A percentile compares a stretch with the other conserved stretches of the same genome.
Conservation (phyloP, 2,113 vertebrate species). For the Sardina pilchardus region DNA sequence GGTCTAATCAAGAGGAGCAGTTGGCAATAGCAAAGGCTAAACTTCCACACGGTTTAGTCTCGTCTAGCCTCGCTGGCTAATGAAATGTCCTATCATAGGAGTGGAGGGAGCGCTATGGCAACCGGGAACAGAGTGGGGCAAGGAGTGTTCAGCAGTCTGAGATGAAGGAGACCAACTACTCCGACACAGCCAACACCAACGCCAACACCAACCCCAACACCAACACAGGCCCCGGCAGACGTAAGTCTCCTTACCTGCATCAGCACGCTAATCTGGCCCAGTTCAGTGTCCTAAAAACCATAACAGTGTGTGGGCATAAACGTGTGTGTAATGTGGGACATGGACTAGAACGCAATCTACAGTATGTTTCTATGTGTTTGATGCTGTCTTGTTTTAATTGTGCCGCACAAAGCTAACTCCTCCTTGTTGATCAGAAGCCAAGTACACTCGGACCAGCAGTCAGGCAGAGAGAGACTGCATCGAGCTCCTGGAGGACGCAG, state of each 20-base stretch:
- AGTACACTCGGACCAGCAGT: slow-evolving; percentile 80
- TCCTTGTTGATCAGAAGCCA: slow-evolving; percentile 66
- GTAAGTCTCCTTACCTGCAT: slow-evolving; percentile 64
- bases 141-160: slow-evolving; percentile 84
- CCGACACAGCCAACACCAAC: slow-evolving; percentile 64
- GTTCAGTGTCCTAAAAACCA: not conserved
- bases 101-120: slow-evolving; percentile 92
- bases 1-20: not conserved
- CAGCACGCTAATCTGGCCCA: not conserved
- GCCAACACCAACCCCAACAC: slow-evolving; percentile 51
- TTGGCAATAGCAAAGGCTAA: not conserved
- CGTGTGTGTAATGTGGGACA: too few relatives aligned
- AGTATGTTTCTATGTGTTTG: slow-evolving; percentile 24
- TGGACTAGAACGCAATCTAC: not conserved
- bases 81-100: slow-evolving; percentile 70
- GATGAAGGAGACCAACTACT: slow-evolving; percentile 86
- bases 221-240: slow-evolving; percentile 48
- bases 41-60: not conserved
- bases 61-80: not conserved
- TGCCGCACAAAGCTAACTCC: not conserved
- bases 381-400: not conserved
- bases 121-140: slow-evolving; percentile 79
- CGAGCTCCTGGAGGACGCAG: slow-evolving; percentile 92
- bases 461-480: slow-evolving; percentile 85
- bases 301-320: too few relatives aligned